Evolutionary conservation across 2,888 invertebrate species (phyloP), one percentile per base, ranked within the genome.

Genomic region (Eristalis tenax): DNA sequence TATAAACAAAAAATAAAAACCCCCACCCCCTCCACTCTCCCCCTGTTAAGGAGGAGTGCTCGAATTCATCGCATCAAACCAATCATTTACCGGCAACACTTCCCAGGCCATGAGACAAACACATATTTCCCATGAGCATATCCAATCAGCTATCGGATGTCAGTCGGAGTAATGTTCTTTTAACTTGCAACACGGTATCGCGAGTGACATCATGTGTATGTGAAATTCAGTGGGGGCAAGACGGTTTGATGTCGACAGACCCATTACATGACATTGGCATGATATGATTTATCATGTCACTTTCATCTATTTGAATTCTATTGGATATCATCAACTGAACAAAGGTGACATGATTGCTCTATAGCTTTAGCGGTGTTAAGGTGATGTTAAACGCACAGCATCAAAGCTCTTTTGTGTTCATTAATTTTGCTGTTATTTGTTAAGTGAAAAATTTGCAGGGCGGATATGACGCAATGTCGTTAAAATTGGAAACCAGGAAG

Each of bases 281-380:
- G 70, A 82, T 82, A 65, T 82, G 76, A 82, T 75, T 79, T 73
- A 79, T 79, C 71, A 73, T 66, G 23, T 32, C 65, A 66, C 57
- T 61, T 79, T 66, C 59, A 66, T 79, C 71, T 79, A 61, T 59
- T 40, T 66, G 43, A 73, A 79, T 73, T 32, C 23, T 50, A 73
- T 79, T 79, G 43, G 65, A 79, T 65, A 78, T 56, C 15, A 64
- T 78, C 35, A 38, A 32, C 11, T 70, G 50, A 59, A 70, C 57
- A 78, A 73, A 66, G 65, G 64, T 57, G 28, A 23, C 59, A 43
- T 40, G 28, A 28, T n/a, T 65, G 13, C 35, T 59, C 59, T 50
- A 8, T 22, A 50, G 18, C 8, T 8, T 18, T 8, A 50, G 8
- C 50, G 18, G 18, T 5, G 6, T 18, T 50, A n/a, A n/a, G n/a